phyloP scores from a whole-genome alignment of 2,797 vertebrate genomes.

The Tachyglossus aculeatus region DNA sequence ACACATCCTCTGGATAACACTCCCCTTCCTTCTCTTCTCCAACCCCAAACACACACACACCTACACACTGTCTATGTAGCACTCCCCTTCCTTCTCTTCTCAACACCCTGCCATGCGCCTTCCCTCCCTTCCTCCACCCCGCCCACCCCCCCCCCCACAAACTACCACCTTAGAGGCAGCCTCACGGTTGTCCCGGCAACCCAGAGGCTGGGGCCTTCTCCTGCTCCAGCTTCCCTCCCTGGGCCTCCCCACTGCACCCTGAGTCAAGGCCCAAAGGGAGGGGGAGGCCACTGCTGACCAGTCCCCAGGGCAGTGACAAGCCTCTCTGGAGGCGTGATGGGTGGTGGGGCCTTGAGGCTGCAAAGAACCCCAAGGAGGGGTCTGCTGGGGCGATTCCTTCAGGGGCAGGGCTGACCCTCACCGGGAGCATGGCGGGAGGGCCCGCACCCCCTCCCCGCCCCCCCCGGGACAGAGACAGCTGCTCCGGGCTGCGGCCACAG shows the following conservation, averaged over 20 bases:
- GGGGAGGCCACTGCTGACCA: no score
- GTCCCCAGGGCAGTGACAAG: no score
- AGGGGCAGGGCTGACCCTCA: background rate
- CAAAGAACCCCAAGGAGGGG: background rate
- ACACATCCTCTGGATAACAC: background rate
- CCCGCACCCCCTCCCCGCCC: background rate
- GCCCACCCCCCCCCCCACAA: rapidly evolving
- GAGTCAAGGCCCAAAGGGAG: no score
- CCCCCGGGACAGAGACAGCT: constrained; percentile 36
- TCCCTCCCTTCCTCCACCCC: background rate
- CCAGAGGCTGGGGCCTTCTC: background rate
- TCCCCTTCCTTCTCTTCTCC: background rate
- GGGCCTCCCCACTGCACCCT: background rate
- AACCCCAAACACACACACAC: background rate
- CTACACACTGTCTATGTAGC: background rate
- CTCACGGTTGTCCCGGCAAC: no score
- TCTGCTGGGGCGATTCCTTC: background rate
- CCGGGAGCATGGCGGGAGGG: background rate
- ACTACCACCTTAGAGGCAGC: background rate
- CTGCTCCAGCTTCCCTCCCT: background rate
- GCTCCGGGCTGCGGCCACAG: constrained; percentile 7
- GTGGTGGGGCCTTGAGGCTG: no score
- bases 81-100: background rate
- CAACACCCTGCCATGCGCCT: background rate
- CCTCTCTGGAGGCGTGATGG: no score